Evolutionary conservation across 1,140 invertebrate species (phyloP).

Genomic region (Hyles euphorbiae): DNA sequence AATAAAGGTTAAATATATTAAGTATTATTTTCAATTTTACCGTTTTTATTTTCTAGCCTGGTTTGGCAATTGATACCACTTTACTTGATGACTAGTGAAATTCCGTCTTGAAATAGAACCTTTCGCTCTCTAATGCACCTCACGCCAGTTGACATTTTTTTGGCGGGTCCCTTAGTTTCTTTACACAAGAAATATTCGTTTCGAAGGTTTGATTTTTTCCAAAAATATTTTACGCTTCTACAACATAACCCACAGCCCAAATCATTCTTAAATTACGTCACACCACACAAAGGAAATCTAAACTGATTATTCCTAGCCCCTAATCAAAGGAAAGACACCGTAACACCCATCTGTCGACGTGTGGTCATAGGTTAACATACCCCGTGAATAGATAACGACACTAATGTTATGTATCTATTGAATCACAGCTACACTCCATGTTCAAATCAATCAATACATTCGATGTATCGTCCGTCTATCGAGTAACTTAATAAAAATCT

Average conservation of each 20-base stretch:
- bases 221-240: no score
- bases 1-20: no score
- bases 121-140: no score
- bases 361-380: conserved; percentile 56
- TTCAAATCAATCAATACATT: conserved; percentile 71
- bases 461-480: conserved; percentile 39
- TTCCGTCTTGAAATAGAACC: no score
- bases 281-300: not conserved
- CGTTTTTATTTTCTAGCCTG: no score
- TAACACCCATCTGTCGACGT: conserved; percentile 46
- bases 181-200: not conserved
- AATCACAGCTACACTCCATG: conserved; percentile 52
- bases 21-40: no score
- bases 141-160: no score
- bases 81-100: no score
- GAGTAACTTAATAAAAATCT: conserved; percentile 54
- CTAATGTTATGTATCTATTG: conserved; percentile 71
- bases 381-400: conserved; percentile 38
- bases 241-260: no score
- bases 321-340: not conserved
- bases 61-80: no score
- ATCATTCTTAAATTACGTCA: no score
- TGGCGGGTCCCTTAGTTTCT: not conserved
- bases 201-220: no score
- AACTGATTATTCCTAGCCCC: not conserved